Evolutionary conservation across 2,888 invertebrate species (phyloP).

Genomic region (Chrysopilus asiliformis): DNA sequence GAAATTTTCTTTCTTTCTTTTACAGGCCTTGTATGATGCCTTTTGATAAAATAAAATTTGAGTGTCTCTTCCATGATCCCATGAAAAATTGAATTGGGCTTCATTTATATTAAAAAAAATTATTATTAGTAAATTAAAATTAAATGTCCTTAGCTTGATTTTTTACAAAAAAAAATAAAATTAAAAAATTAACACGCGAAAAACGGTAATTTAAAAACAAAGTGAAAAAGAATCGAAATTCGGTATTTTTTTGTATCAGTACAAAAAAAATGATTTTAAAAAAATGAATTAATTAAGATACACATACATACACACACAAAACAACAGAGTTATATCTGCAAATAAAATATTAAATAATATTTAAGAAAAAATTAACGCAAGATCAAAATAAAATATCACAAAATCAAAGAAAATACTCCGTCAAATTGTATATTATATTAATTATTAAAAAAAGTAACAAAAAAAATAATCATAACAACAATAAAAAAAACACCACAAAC

Average conservation of each 20-base stretch:
- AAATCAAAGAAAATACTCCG: neutral
- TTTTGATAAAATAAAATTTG: constrained; percentile 19
- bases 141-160: too few species aligned
- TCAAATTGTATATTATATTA: neutral
- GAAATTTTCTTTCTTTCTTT: constrained; percentile 15
- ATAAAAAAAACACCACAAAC: constrained; percentile 1
- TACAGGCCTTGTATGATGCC: constrained; percentile 37
- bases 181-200: too few species aligned
- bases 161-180: too few species aligned
- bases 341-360: constrained; percentile 5
- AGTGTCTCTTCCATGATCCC: constrained; percentile 5
- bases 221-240: neutral
- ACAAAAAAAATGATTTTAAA: too few species aligned
- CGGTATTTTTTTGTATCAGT: too few species aligned
- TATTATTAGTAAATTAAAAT: too few species aligned
- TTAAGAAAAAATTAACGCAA: constrained; percentile 2
- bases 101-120: too few species aligned
- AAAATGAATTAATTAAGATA: too few species aligned
- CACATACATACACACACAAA: too few species aligned
- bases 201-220: neutral
- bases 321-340: too few species aligned
- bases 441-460: neutral
- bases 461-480: too few species aligned
- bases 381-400: constrained; percentile 3
- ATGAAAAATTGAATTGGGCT: too few species aligned